A percentile compares a stretch with the other conserved stretches of the same genome.
phyloP scores from a whole-genome alignment of 2,888 invertebrate species.

The Junonia oenone region DNA sequence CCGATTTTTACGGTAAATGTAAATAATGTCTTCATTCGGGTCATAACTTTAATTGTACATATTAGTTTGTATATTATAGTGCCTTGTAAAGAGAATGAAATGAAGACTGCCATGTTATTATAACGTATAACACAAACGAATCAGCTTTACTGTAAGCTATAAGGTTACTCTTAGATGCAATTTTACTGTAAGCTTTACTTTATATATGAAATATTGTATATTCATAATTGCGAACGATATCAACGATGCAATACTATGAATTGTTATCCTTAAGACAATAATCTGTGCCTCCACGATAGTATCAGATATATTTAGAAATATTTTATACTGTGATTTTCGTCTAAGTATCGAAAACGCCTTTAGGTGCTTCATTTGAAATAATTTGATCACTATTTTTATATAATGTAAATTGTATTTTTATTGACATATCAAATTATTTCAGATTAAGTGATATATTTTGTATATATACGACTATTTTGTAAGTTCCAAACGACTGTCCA shows the following conservation, averaged over 20 bases:
- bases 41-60: conserved; percentile 70
- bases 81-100: conserved; percentile 62
- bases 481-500: conserved; percentile 34
- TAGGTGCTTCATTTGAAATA: conserved; percentile 28
- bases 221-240: conserved; percentile 18
- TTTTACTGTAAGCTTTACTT: conserved; percentile 37
- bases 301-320: conserved; percentile 30
- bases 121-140: conserved; percentile 59
- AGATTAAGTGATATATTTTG: conserved; percentile 32
- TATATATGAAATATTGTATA: conserved; percentile 26
- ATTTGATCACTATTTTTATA: conserved; percentile 15
- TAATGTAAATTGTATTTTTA: background rate
- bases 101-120: conserved; percentile 77
- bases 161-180: conserved; percentile 57
- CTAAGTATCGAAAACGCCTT: conserved; percentile 40
- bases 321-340: conserved; percentile 54
- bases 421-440: conserved; percentile 27
- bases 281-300: conserved; percentile 33
- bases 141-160: conserved; percentile 76
- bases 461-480: conserved; percentile 36
- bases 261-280: conserved; percentile 25
- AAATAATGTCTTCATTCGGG: conserved; percentile 67
- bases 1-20: conserved; percentile 77
- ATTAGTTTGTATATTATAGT: conserved; percentile 60
- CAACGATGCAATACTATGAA: conserved; percentile 29